Evolutionary conservation across 2,888 invertebrate species (phyloP).

Genomic region (Zelleria hepariella): DNA sequence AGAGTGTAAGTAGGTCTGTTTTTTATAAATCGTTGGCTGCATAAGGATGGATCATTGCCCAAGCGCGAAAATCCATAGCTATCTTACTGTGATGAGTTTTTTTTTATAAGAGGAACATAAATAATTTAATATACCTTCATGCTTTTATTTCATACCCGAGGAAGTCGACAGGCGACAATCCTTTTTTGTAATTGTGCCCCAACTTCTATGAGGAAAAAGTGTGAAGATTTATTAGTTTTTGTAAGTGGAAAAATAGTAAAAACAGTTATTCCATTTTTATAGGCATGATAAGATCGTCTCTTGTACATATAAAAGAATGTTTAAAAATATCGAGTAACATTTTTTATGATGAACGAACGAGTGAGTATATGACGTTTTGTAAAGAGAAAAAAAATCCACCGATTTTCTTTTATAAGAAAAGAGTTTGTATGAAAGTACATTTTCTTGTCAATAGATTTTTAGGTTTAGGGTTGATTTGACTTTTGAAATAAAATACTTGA

Average conservation of each 20-base stretch:
- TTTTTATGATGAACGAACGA: conserved; percentile 12
- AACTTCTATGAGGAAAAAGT: background rate
- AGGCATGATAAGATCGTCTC: conserved; percentile 16
- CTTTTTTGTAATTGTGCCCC: background rate
- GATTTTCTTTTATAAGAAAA: conserved; percentile 19
- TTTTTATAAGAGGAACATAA: background rate
- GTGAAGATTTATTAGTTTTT: conserved; percentile 10
- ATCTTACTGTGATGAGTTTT: conserved; percentile 31
- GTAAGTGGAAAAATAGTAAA: conserved; percentile 24
- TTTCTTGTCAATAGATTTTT: background rate
- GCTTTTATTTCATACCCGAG: background rate
- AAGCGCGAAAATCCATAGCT: conserved; percentile 18
- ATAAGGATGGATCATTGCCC: conserved; percentile 16
- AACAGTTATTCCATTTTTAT: conserved; percentile 29
- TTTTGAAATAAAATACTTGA: background rate
- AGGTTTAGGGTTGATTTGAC: background rate
- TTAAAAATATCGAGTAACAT: conserved; percentile 9
- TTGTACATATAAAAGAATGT: conserved; percentile 8
- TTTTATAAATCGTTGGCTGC: conserved; percentile 7
- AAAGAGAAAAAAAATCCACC: conserved; percentile 31
- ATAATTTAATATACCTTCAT: background rate
- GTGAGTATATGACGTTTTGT: conserved; percentile 13
- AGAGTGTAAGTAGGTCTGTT: conserved; percentile 7
- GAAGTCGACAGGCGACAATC: background rate
- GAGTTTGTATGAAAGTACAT: background rate